Evolutionary conservation across 2,888 invertebrate species (phyloP), one percentile per base, ranked within the genome.

Genomic region (Eupithecia tripunctaria): DNA sequence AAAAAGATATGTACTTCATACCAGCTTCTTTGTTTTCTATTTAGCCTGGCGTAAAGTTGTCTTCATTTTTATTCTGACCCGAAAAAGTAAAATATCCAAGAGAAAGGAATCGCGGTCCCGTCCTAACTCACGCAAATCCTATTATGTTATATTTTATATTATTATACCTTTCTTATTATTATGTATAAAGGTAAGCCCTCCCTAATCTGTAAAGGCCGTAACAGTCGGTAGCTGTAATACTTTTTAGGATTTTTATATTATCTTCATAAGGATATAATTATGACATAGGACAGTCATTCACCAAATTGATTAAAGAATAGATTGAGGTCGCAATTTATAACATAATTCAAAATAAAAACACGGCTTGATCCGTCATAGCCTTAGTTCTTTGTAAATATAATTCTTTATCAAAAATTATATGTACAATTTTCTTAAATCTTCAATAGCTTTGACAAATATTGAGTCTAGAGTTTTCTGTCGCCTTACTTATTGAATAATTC

Each of bases 401-500:
- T 32, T 3, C 32, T 32, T 32, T 3, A 3, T 32, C 21, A 63
- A 63, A 62, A 4, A 32, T n/a, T 18, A 12, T 29, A 32, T 18
- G 18, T 21, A 21, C 38, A n/a, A 15, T 63, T 0, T 36, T 38
- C 14, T 65, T 67, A 72, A 71, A 77, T 70, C 71, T 68, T 73
- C 71, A 12, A 25, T 66, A 60, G 38, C 32, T 6, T 68, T 32
- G 36, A 65, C 67, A 68, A 74, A 65, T 70, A 56, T 59, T 41
- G 25, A 38, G 38, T 63, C 21, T 64, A 38, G 15, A 38, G 38
- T 64, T n/a, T 64, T 64, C 64, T 12, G 68, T 43, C 67, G 43
- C 67, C 59, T 43, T 67, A 56, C 69, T 75, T 78, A 78, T 86
- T 87, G 83, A 82, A 85, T 82, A 87, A 88, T 87, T 88, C 82